A percentile compares a stretch with the other conserved stretches of the same genome.
These are phyloP conservation scores for Odontophorus gujanensis DNA, from an alignment of 2,113 vertebrate genomes.

Conservation along the genomic window DNA sequence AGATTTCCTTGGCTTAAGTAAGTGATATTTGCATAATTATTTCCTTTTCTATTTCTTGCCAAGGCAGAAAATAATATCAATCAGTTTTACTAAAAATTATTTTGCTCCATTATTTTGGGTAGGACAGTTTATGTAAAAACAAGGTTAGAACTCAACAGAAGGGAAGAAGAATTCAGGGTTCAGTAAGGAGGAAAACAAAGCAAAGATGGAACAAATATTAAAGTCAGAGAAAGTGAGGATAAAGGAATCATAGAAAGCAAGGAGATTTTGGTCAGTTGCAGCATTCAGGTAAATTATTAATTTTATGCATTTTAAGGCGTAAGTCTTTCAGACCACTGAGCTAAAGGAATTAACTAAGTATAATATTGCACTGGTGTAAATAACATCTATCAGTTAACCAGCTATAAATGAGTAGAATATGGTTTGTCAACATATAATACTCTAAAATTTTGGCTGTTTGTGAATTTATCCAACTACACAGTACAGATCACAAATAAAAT, in stretches of 20 bases:
- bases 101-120: conserved; percentile 29
- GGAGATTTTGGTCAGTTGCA: neutral
- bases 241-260: neutral
- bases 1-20: conserved; percentile 51
- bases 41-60: conserved; percentile 21
- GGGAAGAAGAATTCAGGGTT: neutral
- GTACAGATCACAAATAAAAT: neutral
- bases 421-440: neutral
- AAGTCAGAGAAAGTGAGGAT: neutral
- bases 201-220: neutral
- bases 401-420: neutral
- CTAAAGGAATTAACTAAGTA: neutral
- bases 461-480: neutral
- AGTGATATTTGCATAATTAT: conserved; percentile 38
- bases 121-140: neutral
- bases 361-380: neutral
- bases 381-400: neutral
- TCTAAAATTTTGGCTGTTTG: neutral
- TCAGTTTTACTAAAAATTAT: conserved; percentile 35
- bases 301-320: conserved; percentile 2
- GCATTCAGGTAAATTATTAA: neutral
- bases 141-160: conserved; percentile 21
- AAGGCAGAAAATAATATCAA: conserved; percentile 45
- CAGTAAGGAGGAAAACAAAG: neutral
- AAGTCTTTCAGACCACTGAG: neutral